A percentile compares a stretch with the other conserved stretches of the same genome.
Conservation (phyloP, 1,140 invertebrate genomes). For the Ceratina calcarata region DNA sequence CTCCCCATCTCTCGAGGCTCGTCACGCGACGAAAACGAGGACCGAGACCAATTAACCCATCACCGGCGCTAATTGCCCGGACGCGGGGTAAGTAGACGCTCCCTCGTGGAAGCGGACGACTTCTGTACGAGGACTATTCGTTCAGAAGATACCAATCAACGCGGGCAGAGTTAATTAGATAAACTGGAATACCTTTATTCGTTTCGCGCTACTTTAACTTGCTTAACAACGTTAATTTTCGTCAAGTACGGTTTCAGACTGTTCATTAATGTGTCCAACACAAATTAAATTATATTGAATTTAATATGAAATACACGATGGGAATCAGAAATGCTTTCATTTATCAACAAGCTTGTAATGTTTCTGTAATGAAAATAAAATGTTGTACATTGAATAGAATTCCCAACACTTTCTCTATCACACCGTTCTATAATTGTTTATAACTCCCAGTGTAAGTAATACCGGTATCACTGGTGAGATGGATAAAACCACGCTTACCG, state of each 20-base stretch:
- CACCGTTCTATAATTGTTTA: too few relatives aligned
- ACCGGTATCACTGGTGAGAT: neutral
- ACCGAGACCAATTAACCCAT: constrained; percentile 74
- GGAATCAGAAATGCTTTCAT: too few relatives aligned
- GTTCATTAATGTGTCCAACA: too few relatives aligned
- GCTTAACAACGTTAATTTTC: neutral
- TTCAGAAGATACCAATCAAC: constrained; percentile 12
- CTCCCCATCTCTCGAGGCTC: constrained; percentile 53
- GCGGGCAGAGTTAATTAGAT: constrained; percentile 11
- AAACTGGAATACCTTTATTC: neutral
- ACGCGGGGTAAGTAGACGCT: constrained; percentile 63
- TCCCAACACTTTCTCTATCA: too few relatives aligned
- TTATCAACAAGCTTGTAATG: too few relatives aligned
- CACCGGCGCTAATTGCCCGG: constrained; percentile 71
- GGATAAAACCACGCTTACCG: constrained; percentile 10
- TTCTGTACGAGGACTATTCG: constrained; percentile 20
- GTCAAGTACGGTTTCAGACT: too few relatives aligned
- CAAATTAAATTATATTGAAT: too few relatives aligned
- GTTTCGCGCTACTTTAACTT: neutral
- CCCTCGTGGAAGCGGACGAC: constrained; percentile 56
- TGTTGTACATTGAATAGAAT: too few relatives aligned
- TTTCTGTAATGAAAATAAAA: too few relatives aligned
- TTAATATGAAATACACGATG: too few relatives aligned
- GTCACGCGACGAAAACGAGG: constrained; percentile 73
- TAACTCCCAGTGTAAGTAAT: too few relatives aligned